phyloP scores from a whole-genome alignment of 2,888 invertebrate genomes.

The Stenichneumon culpator region DNA sequence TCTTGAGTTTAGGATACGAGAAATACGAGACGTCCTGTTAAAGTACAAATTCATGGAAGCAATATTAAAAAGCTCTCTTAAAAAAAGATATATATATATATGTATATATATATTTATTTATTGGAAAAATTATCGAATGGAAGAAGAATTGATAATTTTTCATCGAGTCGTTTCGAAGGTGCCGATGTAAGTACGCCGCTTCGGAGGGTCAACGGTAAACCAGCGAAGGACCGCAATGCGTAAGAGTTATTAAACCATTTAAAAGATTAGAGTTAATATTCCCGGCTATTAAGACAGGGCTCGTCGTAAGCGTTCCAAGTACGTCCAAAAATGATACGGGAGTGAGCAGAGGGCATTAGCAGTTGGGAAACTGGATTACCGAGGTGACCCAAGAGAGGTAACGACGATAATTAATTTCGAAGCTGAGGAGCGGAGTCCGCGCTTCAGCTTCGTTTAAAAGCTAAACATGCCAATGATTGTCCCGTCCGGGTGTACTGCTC shows the following conservation, averaged over 20 bases:
- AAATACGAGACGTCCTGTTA: not conserved
- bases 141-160: too few relatives aligned
- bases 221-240: too few relatives aligned
- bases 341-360: not conserved
- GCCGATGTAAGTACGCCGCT: too few relatives aligned
- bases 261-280: not conserved
- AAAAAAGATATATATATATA: not conserved
- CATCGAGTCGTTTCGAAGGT: too few relatives aligned
- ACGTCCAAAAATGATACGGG: not conserved
- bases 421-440: not conserved
- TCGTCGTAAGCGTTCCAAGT: not conserved
- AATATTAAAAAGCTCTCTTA: not conserved
- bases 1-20: not conserved
- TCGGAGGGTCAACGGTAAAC: too few relatives aligned
- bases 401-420: constrained; percentile 33
- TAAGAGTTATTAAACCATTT: not conserved
- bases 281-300: not conserved
- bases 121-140: too few relatives aligned
- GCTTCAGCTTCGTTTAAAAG: constrained; percentile 1
- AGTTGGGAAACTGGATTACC: constrained; percentile 7
- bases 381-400: constrained; percentile 3
- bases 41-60: not conserved
- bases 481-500: not conserved
- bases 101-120: not conserved
- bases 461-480: constrained; percentile 9